A percentile compares a stretch with the other conserved stretches of the same genome.
phyloP scores from a whole-genome alignment of 1,140 invertebrate genomes.

The Apis dorsata region DNA sequence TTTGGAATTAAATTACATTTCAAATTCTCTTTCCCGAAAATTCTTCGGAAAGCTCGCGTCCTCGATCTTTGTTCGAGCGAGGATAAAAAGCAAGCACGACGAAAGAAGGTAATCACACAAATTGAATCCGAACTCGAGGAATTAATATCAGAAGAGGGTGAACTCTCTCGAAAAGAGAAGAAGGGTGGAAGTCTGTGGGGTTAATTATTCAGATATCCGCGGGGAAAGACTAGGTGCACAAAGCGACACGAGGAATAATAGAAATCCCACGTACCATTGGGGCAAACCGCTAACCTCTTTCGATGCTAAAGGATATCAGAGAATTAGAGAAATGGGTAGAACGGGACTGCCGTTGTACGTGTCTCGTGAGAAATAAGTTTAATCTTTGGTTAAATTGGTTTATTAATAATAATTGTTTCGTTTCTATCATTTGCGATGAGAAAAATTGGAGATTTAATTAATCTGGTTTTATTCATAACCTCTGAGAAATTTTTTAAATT shows the following conservation, averaged over 20 bases:
- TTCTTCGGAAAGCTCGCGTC: not conserved
- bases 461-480: no score
- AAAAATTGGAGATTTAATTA: no score
- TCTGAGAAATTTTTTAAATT: no score
- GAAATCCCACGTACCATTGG: constrained; percentile 42
- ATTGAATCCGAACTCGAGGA: not conserved
- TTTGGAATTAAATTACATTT: not conserved
- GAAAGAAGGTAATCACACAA: not conserved
- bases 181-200: constrained; percentile 18
- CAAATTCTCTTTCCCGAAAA: not conserved
- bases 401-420: no score
- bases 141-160: not conserved
- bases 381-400: not conserved
- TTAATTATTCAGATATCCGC: constrained; percentile 58
- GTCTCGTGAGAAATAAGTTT: not conserved
- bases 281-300: not conserved
- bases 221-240: not conserved
- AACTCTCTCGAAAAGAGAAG: constrained; percentile 30
- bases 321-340: not conserved
- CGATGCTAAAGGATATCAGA: not conserved
- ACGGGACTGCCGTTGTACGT: not conserved
- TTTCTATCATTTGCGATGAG: no score
- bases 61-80: not conserved
- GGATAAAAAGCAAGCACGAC: not conserved
- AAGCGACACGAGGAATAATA: constrained; percentile 48